Base-by-base conservation (phyloP, 1,140 invertebrate genomes). In the Pseudomyrmex flavicornis region DNA sequence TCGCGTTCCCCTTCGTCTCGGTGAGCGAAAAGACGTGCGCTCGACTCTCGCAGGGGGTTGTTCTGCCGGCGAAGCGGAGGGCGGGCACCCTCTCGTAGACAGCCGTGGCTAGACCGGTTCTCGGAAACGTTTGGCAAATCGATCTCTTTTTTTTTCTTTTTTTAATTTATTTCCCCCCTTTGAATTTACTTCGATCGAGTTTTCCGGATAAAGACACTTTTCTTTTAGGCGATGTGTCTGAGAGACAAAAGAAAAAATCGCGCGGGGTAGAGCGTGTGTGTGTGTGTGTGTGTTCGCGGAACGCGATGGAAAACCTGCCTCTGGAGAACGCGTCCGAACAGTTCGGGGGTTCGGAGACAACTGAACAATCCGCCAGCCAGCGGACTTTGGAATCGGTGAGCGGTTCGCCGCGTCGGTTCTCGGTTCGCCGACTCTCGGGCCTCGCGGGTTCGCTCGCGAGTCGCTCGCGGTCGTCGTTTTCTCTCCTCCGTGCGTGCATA, bases 291-390 rank as follows among this genome's bases (percentile, higher is more conserved):
- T 44, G 76, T n/a, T 7, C 48, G 46, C 26, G 73, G 17, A 26
- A 56, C n/a, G 59, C 35, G 35, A 35, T 35, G 35, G 35, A 20
- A 79, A 70, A 85, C 10, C 8, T 82, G 35, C 17, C 22, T 35
- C 22, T 68, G 63, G 50, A 56, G 54, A 83, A 88, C 73, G 91
- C 93, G 92, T 94, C 93, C 93, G 92, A 92, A 85, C 93, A 83
- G 91, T 90, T 91, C 92, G 91, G 90, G 91, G 90, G 85, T 92
- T 92, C 92, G 88, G 93, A 93, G 92, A 94, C 92, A 93, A 94
- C 91, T 91, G 90, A 91, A 89, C 89, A 92, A 90, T 86, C 89
- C 87, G 89, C 83, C 90, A 92, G 90, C 84, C 90, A 87, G 87
- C 85, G 86, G 88, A 90, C 91, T 92, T 92, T 91, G 89, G 88